A percentile compares a stretch with the other conserved stretches of the same genome.
These are phyloP conservation scores for Drosophila nebulosa DNA, from an alignment of 1,140 invertebrate genomes.

Conservation along the genomic window DNA sequence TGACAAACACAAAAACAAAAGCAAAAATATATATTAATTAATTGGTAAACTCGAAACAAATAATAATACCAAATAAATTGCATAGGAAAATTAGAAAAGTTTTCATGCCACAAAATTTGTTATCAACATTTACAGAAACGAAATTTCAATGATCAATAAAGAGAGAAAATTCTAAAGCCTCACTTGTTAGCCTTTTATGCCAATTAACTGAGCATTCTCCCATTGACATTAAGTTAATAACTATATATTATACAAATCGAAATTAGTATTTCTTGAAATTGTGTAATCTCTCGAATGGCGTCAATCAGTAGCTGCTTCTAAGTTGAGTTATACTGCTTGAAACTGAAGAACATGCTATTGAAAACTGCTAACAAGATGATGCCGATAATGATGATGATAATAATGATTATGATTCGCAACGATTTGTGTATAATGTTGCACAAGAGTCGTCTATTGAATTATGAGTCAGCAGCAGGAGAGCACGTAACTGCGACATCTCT, in stretches of 20 bases:
- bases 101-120: not conserved
- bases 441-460: conserved; percentile 74
- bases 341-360: conserved; percentile 59
- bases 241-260: not conserved
- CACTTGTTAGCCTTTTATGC: no score
- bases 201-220: no score
- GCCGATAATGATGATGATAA: conserved; percentile 27
- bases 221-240: no score
- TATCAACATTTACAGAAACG: no score
- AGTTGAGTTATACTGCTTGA: conserved; percentile 67
- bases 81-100: not conserved
- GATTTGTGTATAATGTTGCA: conserved; percentile 48
- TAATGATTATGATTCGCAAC: conserved; percentile 55
- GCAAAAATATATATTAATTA: conserved; percentile 59
- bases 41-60: conserved; percentile 1
- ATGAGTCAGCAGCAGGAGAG: conserved; percentile 43
- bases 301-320: conserved; percentile 51
- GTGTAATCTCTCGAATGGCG: conserved; percentile 14
- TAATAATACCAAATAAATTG: not conserved
- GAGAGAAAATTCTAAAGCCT: no score
- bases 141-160: no score
- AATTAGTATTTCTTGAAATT: not conserved
- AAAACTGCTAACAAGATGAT: conserved; percentile 64
- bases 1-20: not conserved
- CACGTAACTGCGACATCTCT: conserved; percentile 28